Conservation (phyloP, 2,888 invertebrate genomes). For the Cataglyphis cursor region DNA sequence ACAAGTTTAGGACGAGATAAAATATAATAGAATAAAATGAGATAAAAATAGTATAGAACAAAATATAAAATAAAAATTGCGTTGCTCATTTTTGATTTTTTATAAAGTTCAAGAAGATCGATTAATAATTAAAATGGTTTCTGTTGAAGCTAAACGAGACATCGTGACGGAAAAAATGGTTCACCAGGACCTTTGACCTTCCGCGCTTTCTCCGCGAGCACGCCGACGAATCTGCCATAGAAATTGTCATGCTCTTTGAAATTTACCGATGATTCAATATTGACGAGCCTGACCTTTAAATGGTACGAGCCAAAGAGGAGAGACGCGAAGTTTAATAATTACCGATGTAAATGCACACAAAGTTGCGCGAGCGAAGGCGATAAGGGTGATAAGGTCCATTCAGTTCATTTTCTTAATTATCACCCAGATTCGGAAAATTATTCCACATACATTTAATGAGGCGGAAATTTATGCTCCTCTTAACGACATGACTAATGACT, state of each 20-base stretch:
- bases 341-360: constrained; percentile 9
- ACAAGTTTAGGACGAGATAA: neutral
- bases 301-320: constrained; percentile 28
- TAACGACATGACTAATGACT: constrained; percentile 31
- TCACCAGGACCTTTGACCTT: constrained; percentile 82
- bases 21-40: neutral
- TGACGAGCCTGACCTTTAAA: constrained; percentile 52
- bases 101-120: neutral
- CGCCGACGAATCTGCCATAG: constrained; percentile 44
- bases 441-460: constrained; percentile 42
- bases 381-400: constrained; percentile 10
- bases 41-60: too few relatives aligned
- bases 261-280: constrained; percentile 48
- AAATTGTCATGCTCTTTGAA: constrained; percentile 65
- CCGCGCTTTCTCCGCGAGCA: constrained; percentile 80
- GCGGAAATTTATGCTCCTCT: constrained; percentile 26
- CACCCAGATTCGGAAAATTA: constrained; percentile 22
- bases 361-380: constrained; percentile 1
- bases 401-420: constrained; percentile 40
- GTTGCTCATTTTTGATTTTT: neutral
- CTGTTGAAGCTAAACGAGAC: constrained; percentile 51
- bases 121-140: neutral
- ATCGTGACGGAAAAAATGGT: constrained; percentile 76
- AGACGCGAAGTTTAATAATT: constrained; percentile 38
- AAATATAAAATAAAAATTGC: neutral